These are phyloP conservation scores for Labeo rohita DNA, from an alignment of 2,113 vertebrate species.

Conservation along the genomic window DNA sequence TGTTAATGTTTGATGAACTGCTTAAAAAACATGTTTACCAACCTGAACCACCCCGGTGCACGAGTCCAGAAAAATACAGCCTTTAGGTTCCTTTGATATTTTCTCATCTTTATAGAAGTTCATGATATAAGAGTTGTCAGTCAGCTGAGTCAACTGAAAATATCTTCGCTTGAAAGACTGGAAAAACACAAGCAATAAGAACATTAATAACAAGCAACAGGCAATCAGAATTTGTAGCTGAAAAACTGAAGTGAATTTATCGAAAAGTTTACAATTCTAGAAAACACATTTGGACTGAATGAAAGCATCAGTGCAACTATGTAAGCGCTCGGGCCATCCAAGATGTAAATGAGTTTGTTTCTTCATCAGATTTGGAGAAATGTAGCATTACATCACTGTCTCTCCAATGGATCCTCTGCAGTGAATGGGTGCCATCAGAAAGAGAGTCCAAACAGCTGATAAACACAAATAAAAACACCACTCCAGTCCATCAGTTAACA, in stretches of 20 bases:
- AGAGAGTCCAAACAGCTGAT: background rate
- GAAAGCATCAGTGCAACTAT: too few species aligned
- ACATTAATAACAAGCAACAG: background rate
- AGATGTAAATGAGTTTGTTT: too few species aligned
- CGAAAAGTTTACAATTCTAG: too few species aligned
- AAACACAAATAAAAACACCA: background rate
- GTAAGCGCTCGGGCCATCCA: too few species aligned
- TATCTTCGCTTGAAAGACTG: conserved; percentile 98
- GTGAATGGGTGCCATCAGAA: background rate
- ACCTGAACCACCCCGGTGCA: conserved; percentile 98
- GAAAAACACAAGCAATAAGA: conserved; percentile 43
- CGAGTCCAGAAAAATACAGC: conserved; percentile 98
- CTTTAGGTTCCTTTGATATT: conserved; percentile 98
- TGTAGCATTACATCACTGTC: background rate
- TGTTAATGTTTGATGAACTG: background rate
- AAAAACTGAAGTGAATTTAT: background rate
- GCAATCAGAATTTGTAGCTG: background rate
- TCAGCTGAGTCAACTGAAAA: conserved; percentile 96
- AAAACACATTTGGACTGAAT: too few species aligned
- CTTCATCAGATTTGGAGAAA: too few species aligned
- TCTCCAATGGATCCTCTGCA: too few species aligned
- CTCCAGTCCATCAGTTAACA: too few species aligned
- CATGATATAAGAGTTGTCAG: conserved; percentile 98
- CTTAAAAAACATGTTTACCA: conserved; percentile 51
- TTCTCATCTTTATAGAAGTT: conserved; percentile 99